Evolutionary conservation across 2,888 invertebrate genomes (phyloP), one percentile per base, ranked within the genome.

Genomic region (Dynastes maya): DNA sequence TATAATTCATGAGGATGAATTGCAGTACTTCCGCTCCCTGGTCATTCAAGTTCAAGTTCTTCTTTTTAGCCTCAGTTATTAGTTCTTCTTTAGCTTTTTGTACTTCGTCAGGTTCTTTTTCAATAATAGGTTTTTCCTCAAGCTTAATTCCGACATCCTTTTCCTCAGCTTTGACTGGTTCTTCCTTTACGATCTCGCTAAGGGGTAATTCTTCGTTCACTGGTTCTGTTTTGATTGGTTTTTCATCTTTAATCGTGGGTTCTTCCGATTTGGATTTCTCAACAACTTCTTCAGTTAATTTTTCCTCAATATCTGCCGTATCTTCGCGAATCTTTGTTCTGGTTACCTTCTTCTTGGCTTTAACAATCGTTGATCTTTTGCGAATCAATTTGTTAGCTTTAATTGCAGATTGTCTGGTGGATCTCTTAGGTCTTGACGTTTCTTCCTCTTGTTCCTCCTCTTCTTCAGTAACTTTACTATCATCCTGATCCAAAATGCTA

Each of bases 1-100:
- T 79, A 13, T 77, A 76, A 40, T 81, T 81, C 64, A 76, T 68
- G 68, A 79, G 51, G 11, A 78, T 76, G 29, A 79, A 78, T 27
- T 80, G 74, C 0, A 79, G 63, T 1, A 77, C 68, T 22, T 75
- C 75, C 2, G 61, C 64, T 40, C 78, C 80, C 13, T 78, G 76
- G 45, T 76, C 61, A 16, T 79, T 76, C 22, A 80, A 32, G 72
- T 80, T 32, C 64, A 70, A 49, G 51, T 81, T 77, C 45, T 68
- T 77, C 49, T 63, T 74, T 29, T 78, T 78, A 5, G 67, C 68
- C 32, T 76, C 75, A 8, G 22, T 70, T 22, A 68, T 72, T 79
- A 79, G 80, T 78, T 79, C 80, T 4, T 75, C 61, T 63, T 63
- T 70, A 5, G 67, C 76, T 55, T 80, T 74, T 37, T 53, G 64